These are phyloP conservation scores for Sebastes ruberrimus DNA, from an alignment of 2,797 vertebrate species.

Conservation along the genomic window DNA sequence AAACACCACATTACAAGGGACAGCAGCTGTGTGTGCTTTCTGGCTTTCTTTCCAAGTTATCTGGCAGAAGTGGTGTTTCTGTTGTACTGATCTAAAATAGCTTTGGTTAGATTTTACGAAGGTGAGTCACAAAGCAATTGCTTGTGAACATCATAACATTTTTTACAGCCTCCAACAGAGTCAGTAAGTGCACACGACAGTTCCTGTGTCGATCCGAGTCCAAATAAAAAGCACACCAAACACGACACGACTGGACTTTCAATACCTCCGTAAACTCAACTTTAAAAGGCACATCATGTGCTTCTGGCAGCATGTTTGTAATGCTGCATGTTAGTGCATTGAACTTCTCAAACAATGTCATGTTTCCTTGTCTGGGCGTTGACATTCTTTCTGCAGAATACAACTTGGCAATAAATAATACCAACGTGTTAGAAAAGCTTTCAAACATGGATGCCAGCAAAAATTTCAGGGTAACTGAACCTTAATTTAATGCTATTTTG, in stretches of 20 bases:
- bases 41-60: conserved; percentile 14
- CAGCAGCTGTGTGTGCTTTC: conserved; percentile 20
- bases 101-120: conserved; percentile 7
- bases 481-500: conserved; percentile 30
- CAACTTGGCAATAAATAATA: conserved; percentile 2
- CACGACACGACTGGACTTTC: conserved; percentile 1
- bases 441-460: conserved; percentile 1
- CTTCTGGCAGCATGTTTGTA: conserved; percentile 1
- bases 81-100: neutral
- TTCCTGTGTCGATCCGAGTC: conserved; percentile 9
- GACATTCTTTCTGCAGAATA: neutral
- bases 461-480: conserved; percentile 23
- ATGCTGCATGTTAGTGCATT: neutral
- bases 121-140: conserved; percentile 24
- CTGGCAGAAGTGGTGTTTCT: neutral
- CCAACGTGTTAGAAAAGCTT: neutral
- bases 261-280: neutral
- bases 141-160: conserved; percentile 30
- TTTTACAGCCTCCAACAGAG: conserved; percentile 13
- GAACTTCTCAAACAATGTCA: neutral
- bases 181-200: conserved; percentile 3
- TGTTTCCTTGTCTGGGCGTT: neutral
- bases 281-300: neutral
- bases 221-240: conserved; percentile 5
- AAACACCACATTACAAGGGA: conserved; percentile 22